Percentiles rank a stretch among this genome's conserved stretches.
These are phyloP conservation scores for Acanthococcus lagerstroemiae DNA, from an alignment of 2,888 invertebrate genomes.

Conservation along the genomic window DNA sequence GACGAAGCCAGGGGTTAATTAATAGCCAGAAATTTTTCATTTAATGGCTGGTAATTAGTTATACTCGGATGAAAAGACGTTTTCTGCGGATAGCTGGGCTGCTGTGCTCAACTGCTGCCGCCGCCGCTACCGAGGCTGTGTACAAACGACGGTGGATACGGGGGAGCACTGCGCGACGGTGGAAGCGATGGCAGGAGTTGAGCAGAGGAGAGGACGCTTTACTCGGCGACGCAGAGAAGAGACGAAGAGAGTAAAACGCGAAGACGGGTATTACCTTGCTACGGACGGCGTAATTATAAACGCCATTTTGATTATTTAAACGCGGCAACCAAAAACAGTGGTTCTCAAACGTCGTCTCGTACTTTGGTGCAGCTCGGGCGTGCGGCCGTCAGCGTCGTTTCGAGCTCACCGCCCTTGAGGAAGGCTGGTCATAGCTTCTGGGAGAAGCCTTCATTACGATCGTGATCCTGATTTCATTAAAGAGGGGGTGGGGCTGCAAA, in stretches of 20 bases:
- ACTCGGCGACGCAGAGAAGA: neutral
- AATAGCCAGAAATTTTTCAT: conserved; percentile 30
- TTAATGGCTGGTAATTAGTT: conserved; percentile 29
- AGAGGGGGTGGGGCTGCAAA: too few relatives aligned
- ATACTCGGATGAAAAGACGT: conserved; percentile 29
- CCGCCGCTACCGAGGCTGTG: conserved; percentile 18
- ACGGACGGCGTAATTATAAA: conserved; percentile 24
- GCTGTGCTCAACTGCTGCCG: neutral
- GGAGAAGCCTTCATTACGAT: too few relatives aligned
- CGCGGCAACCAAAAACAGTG: conserved; percentile 9
- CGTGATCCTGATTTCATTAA: too few relatives aligned
- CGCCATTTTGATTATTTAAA: conserved; percentile 27
- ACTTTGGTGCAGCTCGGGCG: too few relatives aligned
- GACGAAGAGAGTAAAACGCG: conserved; percentile 1
- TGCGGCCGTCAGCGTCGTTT: too few relatives aligned
- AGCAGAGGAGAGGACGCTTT: neutral
- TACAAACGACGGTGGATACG: conserved; percentile 31
- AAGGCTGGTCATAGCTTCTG: too few relatives aligned
- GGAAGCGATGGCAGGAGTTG: neutral
- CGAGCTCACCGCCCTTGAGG: too few relatives aligned
- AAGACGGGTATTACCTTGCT: conserved; percentile 25
- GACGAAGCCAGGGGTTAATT: conserved; percentile 18
- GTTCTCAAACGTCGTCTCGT: too few relatives aligned
- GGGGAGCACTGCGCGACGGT: conserved; percentile 1
- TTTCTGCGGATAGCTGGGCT: conserved; percentile 11